phyloP scores from a whole-genome alignment of 1,140 invertebrate genomes.

The Campoletis sonorensis region DNA sequence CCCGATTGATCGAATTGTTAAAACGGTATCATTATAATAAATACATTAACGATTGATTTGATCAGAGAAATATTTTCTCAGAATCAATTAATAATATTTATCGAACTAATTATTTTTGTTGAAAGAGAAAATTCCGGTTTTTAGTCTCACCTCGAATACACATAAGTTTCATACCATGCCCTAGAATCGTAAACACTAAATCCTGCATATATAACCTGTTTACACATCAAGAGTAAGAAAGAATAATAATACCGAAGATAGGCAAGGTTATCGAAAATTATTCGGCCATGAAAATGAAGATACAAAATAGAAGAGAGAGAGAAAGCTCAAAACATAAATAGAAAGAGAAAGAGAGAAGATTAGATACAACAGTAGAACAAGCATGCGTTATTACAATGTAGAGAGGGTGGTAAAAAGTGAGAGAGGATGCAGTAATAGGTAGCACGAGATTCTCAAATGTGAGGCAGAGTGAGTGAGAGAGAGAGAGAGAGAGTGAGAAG shows the following conservation, averaged over 20 bases:
- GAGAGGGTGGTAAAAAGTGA: slow-evolving; percentile 29
- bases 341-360: slow-evolving; percentile 40
- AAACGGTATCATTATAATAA: too few species aligned
- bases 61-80: too few species aligned
- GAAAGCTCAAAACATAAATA: slow-evolving; percentile 1
- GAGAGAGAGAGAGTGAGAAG: not conserved
- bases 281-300: not conserved
- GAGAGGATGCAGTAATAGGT: not conserved
- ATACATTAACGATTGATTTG: too few species aligned
- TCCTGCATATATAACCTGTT: not conserved
- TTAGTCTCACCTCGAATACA: not conserved
- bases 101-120: too few species aligned
- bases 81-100: too few species aligned
- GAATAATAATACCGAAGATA: not conserved
- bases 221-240: not conserved
- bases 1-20: too few species aligned
- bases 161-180: not conserved
- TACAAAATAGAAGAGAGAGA: not conserved
- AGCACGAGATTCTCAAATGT: not conserved
- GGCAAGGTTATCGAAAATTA: not conserved
- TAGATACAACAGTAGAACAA: not conserved
- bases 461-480: slow-evolving; percentile 16
- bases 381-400: slow-evolving; percentile 14
- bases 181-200: too few species aligned
- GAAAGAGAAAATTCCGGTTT: too few species aligned